Base-by-base conservation (phyloP, 2,888 invertebrate species). In the Teleogryllus oceanicus region DNA sequence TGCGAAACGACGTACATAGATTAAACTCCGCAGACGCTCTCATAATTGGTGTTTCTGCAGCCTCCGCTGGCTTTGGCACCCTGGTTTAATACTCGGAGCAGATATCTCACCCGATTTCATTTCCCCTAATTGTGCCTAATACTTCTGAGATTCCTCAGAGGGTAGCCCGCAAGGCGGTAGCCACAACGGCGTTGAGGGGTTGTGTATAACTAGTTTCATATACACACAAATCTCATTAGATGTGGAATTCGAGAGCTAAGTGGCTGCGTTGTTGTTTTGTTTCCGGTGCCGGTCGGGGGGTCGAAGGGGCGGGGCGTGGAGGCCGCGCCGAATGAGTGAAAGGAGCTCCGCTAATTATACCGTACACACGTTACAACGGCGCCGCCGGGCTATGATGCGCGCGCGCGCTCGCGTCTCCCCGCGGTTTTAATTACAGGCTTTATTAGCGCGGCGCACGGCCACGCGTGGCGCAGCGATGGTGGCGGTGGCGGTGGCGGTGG, bases 351-450 rank as follows among this genome's bases (percentile, higher is more conserved):
- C 62, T 62, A 62, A 62, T 62, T 62, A 62, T 62, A 62, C 62
- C 62, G 13, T 62, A 4, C 62, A 62, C 62, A 62, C 62, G n/a
- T 62, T 62, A 62, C n/a, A n/a, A 13, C 62, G 37, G 37, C 37
- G 37, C 37, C 37, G 37, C 37, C 37, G 37, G 37, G n/a, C 62
- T 62, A n/a, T n/a, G 62, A 62, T 62, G 13, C 62, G 62, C 13
- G 62, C 62, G 11, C 62, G 13, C 62, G 37, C 62, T 18, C 62
- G 62, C 62, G 62, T 13, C 13, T 13, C 62, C 16, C 62, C 13
- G 62, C 62, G 62, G 62, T 62, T 62, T 62, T 62, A 62, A 62
- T 62, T 62, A 62, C 13, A n/a, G 62, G 62, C 62, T 62, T 62
- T 62, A 62, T 62, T 62, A 62, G 62, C n/a, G n/a, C n/a, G 62